Percentiles rank a stretch among this genome's conserved stretches.
phyloP scores from a whole-genome alignment of 1,140 invertebrate species.

The Drosophila sulfurigaster region DNA sequence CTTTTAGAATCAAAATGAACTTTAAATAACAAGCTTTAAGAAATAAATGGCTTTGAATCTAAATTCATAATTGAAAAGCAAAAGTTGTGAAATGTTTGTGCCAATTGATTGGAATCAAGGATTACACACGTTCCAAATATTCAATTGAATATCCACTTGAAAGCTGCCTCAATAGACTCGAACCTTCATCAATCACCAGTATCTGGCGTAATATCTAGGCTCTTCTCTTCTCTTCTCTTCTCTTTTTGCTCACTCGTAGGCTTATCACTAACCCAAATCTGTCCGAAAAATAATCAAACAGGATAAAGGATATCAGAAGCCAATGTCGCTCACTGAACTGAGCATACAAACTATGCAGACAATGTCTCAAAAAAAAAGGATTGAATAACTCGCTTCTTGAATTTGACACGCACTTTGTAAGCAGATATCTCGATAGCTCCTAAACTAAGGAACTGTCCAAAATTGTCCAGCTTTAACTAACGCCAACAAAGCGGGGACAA shows the following conservation, averaged over 20 bases:
- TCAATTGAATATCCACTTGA: slow-evolving; percentile 18
- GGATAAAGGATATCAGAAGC: slow-evolving; percentile 53
- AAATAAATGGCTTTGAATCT: not conserved
- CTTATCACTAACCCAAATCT: slow-evolving; percentile 58
- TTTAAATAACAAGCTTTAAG: not conserved
- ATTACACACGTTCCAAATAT: slow-evolving; percentile 14
- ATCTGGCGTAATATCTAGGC: slow-evolving; percentile 38
- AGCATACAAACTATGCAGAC: slow-evolving; percentile 59
- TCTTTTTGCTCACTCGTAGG: not conserved
- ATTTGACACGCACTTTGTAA: slow-evolving; percentile 77
- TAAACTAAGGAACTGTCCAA: slow-evolving; percentile 18
- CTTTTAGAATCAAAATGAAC: not conserved
- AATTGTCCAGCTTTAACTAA: slow-evolving; percentile 57
- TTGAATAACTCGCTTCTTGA: slow-evolving; percentile 71
- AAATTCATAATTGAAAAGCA: not conserved
- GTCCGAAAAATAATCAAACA: slow-evolving; percentile 50
- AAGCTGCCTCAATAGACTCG: slow-evolving; percentile 12
- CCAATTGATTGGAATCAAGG: slow-evolving; percentile 19
- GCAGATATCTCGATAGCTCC: slow-evolving; percentile 48
- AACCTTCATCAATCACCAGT: slow-evolving; percentile 63
- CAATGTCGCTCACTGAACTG: slow-evolving; percentile 24
- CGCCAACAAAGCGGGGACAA: not conserved
- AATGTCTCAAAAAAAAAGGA: slow-evolving; percentile 66
- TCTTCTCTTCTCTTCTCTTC: not conserved
- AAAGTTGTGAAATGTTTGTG: not conserved